Evolutionary conservation across 2,888 invertebrate species (phyloP).

Genomic region (Andrena marginata): DNA sequence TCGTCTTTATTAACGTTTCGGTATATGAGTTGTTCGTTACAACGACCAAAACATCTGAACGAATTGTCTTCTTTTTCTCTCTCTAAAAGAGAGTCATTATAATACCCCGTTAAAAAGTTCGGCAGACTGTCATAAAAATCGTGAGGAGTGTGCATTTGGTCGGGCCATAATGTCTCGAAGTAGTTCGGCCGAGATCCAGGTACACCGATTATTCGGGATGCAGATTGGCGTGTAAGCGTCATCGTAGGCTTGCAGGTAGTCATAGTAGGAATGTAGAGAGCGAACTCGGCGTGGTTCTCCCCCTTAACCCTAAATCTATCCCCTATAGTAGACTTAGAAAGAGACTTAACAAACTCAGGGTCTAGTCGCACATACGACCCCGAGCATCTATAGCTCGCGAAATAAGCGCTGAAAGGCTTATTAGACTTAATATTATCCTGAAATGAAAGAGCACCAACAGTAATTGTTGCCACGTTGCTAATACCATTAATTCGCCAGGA

Average conservation of each 20-base stretch:
- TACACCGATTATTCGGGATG: constrained; percentile 84
- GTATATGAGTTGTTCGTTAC: constrained; percentile 35
- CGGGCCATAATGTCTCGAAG: constrained; percentile 70
- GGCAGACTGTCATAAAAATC: constrained; percentile 42
- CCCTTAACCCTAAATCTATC: constrained; percentile 83
- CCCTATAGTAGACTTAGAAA: constrained; percentile 83
- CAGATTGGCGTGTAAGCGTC: constrained; percentile 85
- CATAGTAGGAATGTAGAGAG: constrained; percentile 84
- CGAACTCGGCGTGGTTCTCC: constrained; percentile 75
- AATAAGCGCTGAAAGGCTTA: constrained; percentile 81
- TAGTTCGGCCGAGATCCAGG: constrained; percentile 80
- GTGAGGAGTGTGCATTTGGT: constrained; percentile 69
- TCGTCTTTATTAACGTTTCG: constrained; percentile 12
- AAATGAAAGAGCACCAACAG: constrained; percentile 86
- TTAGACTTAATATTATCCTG: constrained; percentile 85
- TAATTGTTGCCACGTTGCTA: constrained; percentile 85
- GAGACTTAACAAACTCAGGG: constrained; percentile 78
- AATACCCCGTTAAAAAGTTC: constrained; percentile 39
- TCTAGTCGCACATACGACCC: constrained; percentile 61
- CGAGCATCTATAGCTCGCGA: constrained; percentile 79
- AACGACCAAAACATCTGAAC: constrained; percentile 21
- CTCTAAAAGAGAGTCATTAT: constrained; percentile 42
- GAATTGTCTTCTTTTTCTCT: constrained; percentile 20
- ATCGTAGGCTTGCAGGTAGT: constrained; percentile 85
- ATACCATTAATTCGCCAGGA: constrained; percentile 83